Evolutionary conservation across 1,140 invertebrate genomes (phyloP).

Genomic region (Homarus americanus): DNA sequence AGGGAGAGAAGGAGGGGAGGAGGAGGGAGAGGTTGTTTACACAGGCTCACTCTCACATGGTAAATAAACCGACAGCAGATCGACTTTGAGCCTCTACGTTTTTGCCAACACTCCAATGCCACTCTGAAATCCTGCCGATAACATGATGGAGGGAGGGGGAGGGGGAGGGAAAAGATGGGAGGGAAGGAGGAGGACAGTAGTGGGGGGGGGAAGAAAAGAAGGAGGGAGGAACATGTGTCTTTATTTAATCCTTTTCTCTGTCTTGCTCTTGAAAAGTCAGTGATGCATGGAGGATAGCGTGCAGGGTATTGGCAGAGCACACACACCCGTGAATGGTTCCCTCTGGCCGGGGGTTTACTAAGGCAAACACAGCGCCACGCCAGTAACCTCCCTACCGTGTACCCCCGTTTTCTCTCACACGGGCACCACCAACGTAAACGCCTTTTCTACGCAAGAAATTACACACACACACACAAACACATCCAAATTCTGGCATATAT

Average conservation of each 20-base stretch:
- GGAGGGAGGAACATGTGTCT: slow-evolving; percentile 38
- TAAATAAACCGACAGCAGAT: no score
- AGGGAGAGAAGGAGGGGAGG: no score
- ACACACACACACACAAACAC: no score
- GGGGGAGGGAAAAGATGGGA: neutral
- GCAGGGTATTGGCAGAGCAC: slow-evolving; percentile 43
- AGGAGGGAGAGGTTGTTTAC: neutral
- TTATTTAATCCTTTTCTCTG: slow-evolving; percentile 57
- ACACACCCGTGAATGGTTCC: slow-evolving; percentile 46
- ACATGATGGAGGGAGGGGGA: neutral
- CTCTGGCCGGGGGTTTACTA: slow-evolving; percentile 28
- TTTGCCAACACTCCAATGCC: no score
- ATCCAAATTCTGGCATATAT: no score
- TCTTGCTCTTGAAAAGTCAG: slow-evolving; percentile 60
- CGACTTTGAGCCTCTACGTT: no score
- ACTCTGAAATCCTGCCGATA: no score
- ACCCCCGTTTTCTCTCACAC: neutral
- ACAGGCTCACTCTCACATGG: no score
- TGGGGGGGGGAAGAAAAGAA: neutral
- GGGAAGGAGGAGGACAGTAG: neutral
- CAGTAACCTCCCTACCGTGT: no score
- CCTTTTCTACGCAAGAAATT: no score
- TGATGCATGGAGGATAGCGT: slow-evolving; percentile 40
- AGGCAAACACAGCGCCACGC: slow-evolving; percentile 43
- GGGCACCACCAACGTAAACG: no score